Conservation (phyloP, 2,888 invertebrate genomes). For the Pyralis farinalis region DNA sequence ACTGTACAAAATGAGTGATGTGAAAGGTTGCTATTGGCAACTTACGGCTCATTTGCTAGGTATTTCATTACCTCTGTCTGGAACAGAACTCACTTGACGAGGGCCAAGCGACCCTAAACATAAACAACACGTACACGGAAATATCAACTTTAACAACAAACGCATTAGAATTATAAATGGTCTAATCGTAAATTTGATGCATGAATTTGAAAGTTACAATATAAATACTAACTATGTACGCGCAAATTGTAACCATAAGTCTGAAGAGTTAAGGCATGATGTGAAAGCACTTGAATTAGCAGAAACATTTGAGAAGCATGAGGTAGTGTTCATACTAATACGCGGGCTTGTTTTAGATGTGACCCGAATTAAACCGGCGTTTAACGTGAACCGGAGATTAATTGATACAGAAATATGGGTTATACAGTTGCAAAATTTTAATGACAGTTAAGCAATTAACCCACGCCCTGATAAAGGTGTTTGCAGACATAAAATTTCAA, state of each 20-base stretch:
- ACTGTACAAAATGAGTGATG: conserved; percentile 47
- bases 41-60: conserved; percentile 71
- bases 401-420: conserved; percentile 32
- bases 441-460: conserved; percentile 11
- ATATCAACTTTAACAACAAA: conserved; percentile 21
- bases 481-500: background rate
- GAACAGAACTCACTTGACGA: conserved; percentile 63
- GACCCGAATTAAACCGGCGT: conserved; percentile 69
- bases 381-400: conserved; percentile 63
- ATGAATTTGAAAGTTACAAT: conserved; percentile 39
- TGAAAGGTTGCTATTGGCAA: conserved; percentile 72
- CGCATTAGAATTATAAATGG: conserved; percentile 7
- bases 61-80: conserved; percentile 79
- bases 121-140: conserved; percentile 26
- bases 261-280: conserved; percentile 20
- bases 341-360: conserved; percentile 66
- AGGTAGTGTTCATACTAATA: conserved; percentile 59
- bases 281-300: conserved; percentile 14
- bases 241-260: conserved; percentile 38
- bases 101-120: conserved; percentile 56
- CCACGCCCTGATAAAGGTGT: conserved; percentile 6
- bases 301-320: conserved; percentile 43
- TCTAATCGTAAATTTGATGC: conserved; percentile 23
- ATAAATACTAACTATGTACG: conserved; percentile 19
- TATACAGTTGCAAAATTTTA: conserved; percentile 18